Percentiles rank a stretch among this genome's conserved stretches.
Evolutionary conservation across 2,888 invertebrate genomes (phyloP).

Genomic region (Pyralis farinalis): DNA sequence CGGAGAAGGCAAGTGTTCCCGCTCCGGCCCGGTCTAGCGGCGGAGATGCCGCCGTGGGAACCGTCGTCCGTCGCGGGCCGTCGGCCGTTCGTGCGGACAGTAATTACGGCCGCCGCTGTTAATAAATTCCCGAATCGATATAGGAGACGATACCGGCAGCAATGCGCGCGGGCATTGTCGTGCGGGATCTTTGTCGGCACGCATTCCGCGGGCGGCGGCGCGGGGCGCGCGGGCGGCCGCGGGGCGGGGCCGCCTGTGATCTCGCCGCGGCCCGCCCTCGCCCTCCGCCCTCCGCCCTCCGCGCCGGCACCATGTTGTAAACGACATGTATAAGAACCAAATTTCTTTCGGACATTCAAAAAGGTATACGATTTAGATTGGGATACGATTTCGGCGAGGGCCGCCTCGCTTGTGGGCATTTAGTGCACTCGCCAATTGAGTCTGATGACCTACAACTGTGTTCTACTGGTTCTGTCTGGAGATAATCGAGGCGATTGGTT

Average conservation of each 20-base stretch:
- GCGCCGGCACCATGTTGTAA: not conserved
- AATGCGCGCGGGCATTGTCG: conserved; percentile 12
- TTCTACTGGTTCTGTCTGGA: no score
- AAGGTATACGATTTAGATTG: not conserved
- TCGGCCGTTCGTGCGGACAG: conserved; percentile 2
- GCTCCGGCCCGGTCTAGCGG: no score
- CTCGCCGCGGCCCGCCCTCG: conserved; percentile 17
- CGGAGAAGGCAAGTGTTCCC: no score
- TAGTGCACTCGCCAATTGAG: no score
- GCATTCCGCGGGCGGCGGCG: conserved; percentile 20
- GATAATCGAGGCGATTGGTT: no score
- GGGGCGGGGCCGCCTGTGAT: conserved; percentile 13
- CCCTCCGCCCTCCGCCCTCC: conserved; percentile 7
- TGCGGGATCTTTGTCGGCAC: conserved; percentile 27
- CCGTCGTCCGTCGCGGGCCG: no score
- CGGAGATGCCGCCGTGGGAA: no score
- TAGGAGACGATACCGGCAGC: conserved; percentile 1
- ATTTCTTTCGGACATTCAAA: not conserved
- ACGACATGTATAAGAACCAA: not conserved
- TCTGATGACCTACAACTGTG: no score
- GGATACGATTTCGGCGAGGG: no score
- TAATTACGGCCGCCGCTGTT: conserved; percentile 6
- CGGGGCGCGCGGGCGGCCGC: conserved; percentile 9
- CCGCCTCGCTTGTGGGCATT: no score
- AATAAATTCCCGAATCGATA: not conserved